phyloP scores from a whole-genome alignment of 2,113 vertebrate genomes.

The Thalassarche chlororhynchos region DNA sequence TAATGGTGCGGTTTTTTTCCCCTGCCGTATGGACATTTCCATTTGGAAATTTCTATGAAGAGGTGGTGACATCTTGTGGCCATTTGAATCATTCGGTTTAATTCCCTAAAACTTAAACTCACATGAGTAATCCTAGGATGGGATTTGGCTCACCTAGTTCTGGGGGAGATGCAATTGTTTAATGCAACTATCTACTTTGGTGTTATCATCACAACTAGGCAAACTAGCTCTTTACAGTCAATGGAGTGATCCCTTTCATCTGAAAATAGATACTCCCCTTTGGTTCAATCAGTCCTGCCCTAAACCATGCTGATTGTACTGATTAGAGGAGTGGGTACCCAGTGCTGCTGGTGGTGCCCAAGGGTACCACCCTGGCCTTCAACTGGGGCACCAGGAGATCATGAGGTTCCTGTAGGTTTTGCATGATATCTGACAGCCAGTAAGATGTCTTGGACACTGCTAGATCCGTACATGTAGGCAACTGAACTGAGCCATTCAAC shows the following conservation, averaged over 20 bases:
- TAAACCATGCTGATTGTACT: neutral
- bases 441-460: neutral
- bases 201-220: neutral
- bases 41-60: neutral
- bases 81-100: neutral
- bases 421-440: neutral
- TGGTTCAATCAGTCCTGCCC: neutral
- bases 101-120: neutral
- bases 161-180: neutral
- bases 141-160: neutral
- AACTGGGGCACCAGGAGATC: neutral
- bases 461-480: neutral
- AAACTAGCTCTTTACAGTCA: neutral
- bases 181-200: neutral
- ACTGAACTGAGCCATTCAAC: neutral
- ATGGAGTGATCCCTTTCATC: neutral
- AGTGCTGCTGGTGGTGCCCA: neutral
- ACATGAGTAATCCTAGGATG: accelerated
- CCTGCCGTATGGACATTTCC: accelerated
- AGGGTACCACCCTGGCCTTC: neutral
- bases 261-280: neutral
- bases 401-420: neutral
- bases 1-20: neutral
- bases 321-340: neutral
- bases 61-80: slow-evolving; percentile 34